These are phyloP conservation scores for Pogonus chalceus DNA, from an alignment of 1,140 invertebrate genomes.

Conservation along the genomic window DNA sequence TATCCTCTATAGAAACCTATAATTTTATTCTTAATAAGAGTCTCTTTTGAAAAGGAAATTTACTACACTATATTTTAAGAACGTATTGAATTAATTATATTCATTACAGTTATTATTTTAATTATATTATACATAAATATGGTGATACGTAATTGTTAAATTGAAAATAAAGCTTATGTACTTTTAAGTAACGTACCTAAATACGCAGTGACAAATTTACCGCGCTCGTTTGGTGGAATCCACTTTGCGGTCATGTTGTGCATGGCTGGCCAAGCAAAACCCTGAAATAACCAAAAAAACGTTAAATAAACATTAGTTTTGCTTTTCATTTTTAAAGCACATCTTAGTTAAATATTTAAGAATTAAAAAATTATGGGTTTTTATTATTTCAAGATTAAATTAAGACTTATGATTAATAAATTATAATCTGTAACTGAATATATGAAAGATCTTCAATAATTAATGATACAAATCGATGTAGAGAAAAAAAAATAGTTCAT, in stretches of 20 bases:
- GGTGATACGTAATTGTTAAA: too few species aligned
- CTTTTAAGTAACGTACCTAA: slow-evolving; percentile 42
- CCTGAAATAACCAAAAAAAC: slow-evolving; percentile 50
- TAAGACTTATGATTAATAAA: too few species aligned
- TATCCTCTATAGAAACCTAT: too few species aligned
- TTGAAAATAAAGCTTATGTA: not conserved
- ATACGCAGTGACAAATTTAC: slow-evolving; percentile 60
- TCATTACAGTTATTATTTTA: too few species aligned
- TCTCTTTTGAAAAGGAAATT: too few species aligned
- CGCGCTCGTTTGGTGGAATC: slow-evolving; percentile 72
- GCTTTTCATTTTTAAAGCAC: not conserved
- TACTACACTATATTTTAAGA: too few species aligned
- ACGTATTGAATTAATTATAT: too few species aligned
- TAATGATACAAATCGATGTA: too few species aligned
- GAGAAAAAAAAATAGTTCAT: too few species aligned
- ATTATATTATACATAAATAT: too few species aligned
- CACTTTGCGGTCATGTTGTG: slow-evolving; percentile 73
- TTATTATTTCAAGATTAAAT: too few species aligned
- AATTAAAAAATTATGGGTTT: not conserved
- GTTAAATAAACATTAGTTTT: not conserved
- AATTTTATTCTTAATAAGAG: too few species aligned
- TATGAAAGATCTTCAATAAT: not conserved
- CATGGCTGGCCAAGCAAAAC: slow-evolving; percentile 72
- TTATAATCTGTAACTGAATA: not conserved
- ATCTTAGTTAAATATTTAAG: not conserved